These are phyloP conservation scores for Drosophila lacicola DNA, from an alignment of 2,888 invertebrate species.

Conservation along the genomic window DNA sequence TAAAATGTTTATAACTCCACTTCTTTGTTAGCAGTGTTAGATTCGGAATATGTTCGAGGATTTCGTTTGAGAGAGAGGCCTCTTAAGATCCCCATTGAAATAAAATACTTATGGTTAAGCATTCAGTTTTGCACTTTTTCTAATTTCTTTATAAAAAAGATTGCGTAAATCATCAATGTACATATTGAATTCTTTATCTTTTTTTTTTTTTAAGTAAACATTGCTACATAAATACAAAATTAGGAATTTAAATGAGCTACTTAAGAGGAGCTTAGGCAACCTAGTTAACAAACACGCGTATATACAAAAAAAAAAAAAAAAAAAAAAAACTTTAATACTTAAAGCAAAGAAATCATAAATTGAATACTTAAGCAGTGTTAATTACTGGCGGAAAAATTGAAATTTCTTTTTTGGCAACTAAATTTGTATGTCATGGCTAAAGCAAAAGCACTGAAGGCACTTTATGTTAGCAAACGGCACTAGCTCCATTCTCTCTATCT, in stretches of 20 bases:
- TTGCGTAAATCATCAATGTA: slow-evolving; percentile 53
- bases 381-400: slow-evolving; percentile 16
- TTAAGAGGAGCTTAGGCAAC: slow-evolving; percentile 65
- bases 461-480: slow-evolving; percentile 34
- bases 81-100: not conserved
- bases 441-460: slow-evolving; percentile 68
- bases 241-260: slow-evolving; percentile 50
- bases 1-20: too few species aligned
- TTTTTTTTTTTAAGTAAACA: slow-evolving; percentile 67
- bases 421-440: slow-evolving; percentile 70
- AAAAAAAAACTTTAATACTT: slow-evolving; percentile 66
- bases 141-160: slow-evolving; percentile 42
- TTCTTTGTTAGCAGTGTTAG: too few species aligned
- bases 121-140: slow-evolving; percentile 49
- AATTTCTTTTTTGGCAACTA: slow-evolving; percentile 40
- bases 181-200: slow-evolving; percentile 32
- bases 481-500: slow-evolving; percentile 3
- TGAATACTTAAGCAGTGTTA: slow-evolving; percentile 29
- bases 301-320: slow-evolving; percentile 46
- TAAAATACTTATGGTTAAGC: slow-evolving; percentile 6
- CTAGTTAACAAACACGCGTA: slow-evolving; percentile 56
- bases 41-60: too few species aligned
- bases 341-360: slow-evolving; percentile 56
- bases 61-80: too few species aligned
- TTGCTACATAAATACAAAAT: slow-evolving; percentile 65